Percentiles rank a stretch among this genome's conserved stretches.
Conservation (phyloP, 2,113 vertebrate genomes). For the Cairina moschata region DNA sequence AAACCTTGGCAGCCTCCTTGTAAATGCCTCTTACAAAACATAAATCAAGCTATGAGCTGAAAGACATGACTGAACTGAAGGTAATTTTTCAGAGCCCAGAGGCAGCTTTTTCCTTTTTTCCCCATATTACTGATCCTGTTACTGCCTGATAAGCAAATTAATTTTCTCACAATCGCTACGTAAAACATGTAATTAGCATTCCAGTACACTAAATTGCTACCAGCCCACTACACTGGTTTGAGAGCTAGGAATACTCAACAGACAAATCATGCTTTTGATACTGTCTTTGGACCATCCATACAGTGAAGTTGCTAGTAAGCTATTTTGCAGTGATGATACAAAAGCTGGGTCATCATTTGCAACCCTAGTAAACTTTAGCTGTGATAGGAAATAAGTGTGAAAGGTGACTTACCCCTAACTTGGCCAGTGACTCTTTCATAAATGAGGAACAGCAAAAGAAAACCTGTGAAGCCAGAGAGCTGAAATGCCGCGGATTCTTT, state of each 20-base stretch:
- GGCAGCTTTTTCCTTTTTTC: background rate
- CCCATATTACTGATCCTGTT: background rate
- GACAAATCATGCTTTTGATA: background rate
- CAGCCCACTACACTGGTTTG: background rate
- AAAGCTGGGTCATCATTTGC: background rate
- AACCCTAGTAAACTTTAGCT: background rate
- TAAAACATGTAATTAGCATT: constrained; percentile 4
- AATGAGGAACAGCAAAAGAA: background rate
- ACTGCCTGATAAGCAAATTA: constrained; percentile 18
- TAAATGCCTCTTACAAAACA: background rate
- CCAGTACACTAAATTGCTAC: background rate
- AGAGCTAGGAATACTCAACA: background rate
- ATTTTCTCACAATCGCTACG: background rate
- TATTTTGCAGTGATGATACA: background rate
- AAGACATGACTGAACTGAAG: background rate
- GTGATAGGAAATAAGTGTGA: background rate
- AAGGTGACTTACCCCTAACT: background rate
- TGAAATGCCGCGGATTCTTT: background rate
- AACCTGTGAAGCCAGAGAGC: background rate
- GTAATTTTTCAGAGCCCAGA: background rate
- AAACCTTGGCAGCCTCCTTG: background rate
- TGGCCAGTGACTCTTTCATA: background rate
- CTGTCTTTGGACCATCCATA: background rate
- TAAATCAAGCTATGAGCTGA: background rate
- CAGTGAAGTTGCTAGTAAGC: background rate